A percentile compares a stretch with the other conserved stretches of the same genome.
Evolutionary conservation across 2,797 vertebrate species (phyloP).

Genomic region (Melanotaenia pygmaea): DNA sequence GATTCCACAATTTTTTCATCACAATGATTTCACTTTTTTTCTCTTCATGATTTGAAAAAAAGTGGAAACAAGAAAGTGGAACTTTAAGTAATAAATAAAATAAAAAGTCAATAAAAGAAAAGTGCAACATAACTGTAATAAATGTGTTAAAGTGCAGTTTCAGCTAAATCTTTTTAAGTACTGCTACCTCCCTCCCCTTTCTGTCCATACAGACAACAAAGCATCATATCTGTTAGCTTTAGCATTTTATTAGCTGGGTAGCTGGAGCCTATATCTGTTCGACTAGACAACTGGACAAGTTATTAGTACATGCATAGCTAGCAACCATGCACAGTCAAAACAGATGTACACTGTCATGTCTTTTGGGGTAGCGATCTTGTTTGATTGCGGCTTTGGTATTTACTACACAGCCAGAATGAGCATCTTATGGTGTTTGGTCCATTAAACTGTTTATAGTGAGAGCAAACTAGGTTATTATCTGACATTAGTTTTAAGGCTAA

Average conservation of each 20-base stretch:
- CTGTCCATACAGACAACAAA: not conserved
- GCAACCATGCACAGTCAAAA: not conserved
- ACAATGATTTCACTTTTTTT: no score
- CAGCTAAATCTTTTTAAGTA: not conserved
- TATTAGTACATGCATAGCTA: not conserved
- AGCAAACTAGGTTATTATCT: not conserved
- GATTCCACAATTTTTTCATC: no score
- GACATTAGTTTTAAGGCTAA: not conserved
- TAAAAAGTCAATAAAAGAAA: not conserved
- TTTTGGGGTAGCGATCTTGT: not conserved
- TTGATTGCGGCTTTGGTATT: not conserved
- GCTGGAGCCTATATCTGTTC: not conserved
- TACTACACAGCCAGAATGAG: not conserved
- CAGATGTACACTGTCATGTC: not conserved
- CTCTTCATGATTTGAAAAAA: no score
- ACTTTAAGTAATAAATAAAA: not conserved
- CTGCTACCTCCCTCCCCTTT: not conserved
- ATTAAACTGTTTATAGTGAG: not conserved
- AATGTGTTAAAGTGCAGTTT: not conserved
- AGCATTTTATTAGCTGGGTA: not conserved
- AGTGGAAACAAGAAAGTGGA: no score
- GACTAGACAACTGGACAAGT: not conserved
- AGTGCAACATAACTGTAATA: not conserved
- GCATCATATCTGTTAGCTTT: not conserved
- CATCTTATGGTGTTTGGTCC: not conserved